phyloP scores from a whole-genome alignment of 2,113 vertebrate species.

The Corythoichthys haematopterus region DNA sequence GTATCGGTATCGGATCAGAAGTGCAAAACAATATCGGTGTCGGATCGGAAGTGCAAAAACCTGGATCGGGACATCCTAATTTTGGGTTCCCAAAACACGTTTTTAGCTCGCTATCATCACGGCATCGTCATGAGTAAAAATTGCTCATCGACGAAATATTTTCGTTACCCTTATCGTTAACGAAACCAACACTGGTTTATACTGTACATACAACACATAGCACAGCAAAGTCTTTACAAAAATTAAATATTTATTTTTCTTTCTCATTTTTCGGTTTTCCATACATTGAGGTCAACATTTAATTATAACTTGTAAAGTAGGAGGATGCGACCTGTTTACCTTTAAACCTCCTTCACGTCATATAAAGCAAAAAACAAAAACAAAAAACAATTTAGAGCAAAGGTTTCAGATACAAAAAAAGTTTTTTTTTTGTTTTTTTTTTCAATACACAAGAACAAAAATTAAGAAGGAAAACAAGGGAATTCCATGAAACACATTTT shows the following conservation, averaged over 20 bases:
- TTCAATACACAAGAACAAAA: not conserved
- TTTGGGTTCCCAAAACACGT: no score
- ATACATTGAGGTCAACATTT: slow-evolving; percentile 72
- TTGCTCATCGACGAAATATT: no score
- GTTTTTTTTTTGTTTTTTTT: not conserved
- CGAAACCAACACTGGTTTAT: no score
- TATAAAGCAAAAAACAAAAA: not conserved
- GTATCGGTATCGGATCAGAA: no score
- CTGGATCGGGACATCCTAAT: no score
- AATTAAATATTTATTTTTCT: slow-evolving; percentile 76
- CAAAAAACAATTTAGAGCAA: slow-evolving; percentile 48
- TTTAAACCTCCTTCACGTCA: not conserved
- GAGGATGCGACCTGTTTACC: slow-evolving; percentile 37
- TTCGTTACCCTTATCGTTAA: no score
- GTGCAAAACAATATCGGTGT: no score
- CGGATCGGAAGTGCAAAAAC: no score
- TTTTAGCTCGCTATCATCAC: no score
- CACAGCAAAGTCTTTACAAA: slow-evolving; percentile 54
- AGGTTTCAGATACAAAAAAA: slow-evolving; percentile 48
- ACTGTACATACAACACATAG: no score
- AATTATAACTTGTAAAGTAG: slow-evolving; percentile 52
- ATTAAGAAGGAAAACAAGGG: slow-evolving; percentile 46
- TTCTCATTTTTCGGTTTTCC: slow-evolving; percentile 48
- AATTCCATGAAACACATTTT: slow-evolving; percentile 54
- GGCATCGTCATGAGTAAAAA: no score